Percentiles rank a stretch among this genome's conserved stretches.
These are phyloP conservation scores for Meriones unguiculatus DNA, from an alignment of 2,113 vertebrate species.

Conservation along the genomic window DNA sequence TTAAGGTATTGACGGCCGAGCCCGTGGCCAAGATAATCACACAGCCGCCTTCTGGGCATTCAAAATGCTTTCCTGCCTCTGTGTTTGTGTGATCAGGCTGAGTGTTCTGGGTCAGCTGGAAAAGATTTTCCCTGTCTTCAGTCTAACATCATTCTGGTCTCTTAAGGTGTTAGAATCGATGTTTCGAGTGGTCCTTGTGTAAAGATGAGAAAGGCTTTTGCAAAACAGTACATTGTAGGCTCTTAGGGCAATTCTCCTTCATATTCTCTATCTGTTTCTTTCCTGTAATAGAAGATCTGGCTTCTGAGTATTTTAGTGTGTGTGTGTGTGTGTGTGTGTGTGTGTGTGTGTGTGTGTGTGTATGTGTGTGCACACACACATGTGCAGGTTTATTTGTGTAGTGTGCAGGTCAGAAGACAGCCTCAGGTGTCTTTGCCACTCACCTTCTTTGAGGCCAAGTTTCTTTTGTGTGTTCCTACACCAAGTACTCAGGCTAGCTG, in stretches of 20 bases:
- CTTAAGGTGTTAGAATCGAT: not conserved
- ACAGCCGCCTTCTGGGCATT: not conserved
- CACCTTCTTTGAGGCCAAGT: not conserved
- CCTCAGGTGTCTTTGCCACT: not conserved
- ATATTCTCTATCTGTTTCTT: not conserved
- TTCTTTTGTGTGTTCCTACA: not conserved
- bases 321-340: not conserved
- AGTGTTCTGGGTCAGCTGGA: not conserved
- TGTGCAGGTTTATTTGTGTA: not conserved
- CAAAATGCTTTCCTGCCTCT: not conserved
- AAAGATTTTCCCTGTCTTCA: not conserved
- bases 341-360: not conserved
- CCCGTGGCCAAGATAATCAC: not conserved
- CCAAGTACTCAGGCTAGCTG: not conserved
- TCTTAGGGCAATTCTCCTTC: not conserved
- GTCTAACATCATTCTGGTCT: not conserved
- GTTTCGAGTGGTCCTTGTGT: not conserved
- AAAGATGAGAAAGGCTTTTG: slow-evolving; percentile 13
- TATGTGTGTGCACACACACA: not conserved
- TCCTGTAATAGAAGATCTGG: not conserved
- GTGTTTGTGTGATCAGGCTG: not conserved
- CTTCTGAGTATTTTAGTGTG: not conserved
- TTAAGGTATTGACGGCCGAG: slow-evolving; percentile 88
- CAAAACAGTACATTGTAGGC: not conserved
- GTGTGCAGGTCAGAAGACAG: not conserved